Base-by-base conservation (phyloP, 2,888 invertebrate species). In the Amphipoea lucens region DNA sequence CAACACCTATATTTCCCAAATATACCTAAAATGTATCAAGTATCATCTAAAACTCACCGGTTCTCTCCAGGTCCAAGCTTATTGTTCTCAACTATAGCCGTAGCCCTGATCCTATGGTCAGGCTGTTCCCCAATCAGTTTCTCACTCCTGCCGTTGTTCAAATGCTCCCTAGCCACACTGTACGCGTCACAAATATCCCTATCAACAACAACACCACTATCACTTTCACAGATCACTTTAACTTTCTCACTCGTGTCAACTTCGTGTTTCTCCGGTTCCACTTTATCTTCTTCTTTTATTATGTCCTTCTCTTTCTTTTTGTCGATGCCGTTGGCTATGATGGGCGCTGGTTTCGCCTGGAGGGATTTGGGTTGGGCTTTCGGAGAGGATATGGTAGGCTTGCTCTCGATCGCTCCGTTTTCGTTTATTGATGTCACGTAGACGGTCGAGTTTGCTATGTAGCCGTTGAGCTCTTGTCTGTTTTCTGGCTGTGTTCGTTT, bases 361-460 rank as follows among this genome's bases (percentile, higher is more conserved):
- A 96, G 92, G 63, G 95, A 95, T 90, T 96, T 97, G 4, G 96
- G 96, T 83, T 94, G 95, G 23, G 96, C 94, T 91, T 96, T 97
- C 0, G 97, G 96, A 12, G 96, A 96, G 9, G 96, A 96, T 91
- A 95, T 96, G 5, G 95, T 96, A 2, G 97, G 96, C 83, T 96
- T 96, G 87, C 93, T 95, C 84, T 97, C 96, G 90, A 96, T 96
- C 20, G 97, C 93, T 82, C 97, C 96, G 94, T 97, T 96, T 89
- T 97, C 97, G 94, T 96, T 96, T 74, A 98, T 98, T 88, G 98
- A 98, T 85, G 98, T 98, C 88, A 98, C 98, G 97, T 98, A 98
- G 89, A 98, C 98, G 78, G 98, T 98, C 79, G 98, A 98, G 93
- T 98, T 98, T 93, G 98, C 98, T 92, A 98, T 98, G 93, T 98